Percentiles rank a stretch among this genome's conserved stretches.
Conservation (phyloP, 2,113 vertebrate genomes). For the Atlantisia rogersi region DNA sequence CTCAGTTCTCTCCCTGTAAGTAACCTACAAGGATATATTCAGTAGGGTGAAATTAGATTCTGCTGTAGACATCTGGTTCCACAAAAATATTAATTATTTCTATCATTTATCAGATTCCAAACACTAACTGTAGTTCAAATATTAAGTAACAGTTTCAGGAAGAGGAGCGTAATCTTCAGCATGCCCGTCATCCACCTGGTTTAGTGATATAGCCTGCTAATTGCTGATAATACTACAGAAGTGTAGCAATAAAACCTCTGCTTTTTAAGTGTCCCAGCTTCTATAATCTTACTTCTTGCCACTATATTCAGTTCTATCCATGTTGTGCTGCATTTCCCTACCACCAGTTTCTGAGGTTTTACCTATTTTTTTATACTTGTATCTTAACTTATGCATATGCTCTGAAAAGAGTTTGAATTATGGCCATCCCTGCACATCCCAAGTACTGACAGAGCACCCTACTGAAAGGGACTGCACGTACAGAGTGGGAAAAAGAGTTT, state of each 20-base stretch:
- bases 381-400: neutral
- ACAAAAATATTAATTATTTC: neutral
- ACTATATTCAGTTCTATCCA: neutral
- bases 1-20: neutral
- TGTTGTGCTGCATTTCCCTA: neutral
- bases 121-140: neutral
- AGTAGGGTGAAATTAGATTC: neutral
- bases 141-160: neutral
- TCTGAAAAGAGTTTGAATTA: neutral
- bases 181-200: conserved; percentile 44
- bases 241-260: neutral
- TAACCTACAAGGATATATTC: neutral
- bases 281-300: neutral
- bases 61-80: neutral
- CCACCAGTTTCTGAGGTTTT: neutral
- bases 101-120: neutral
- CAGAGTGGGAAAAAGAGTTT: accelerated
- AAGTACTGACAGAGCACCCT: neutral
- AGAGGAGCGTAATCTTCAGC: neutral
- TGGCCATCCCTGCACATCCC: neutral
- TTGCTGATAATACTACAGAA: neutral
- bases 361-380: neutral
- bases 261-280: neutral
- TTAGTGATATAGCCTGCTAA: neutral
- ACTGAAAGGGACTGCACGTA: neutral